These are phyloP conservation scores for Philonicus albiceps DNA, from an alignment of 2,888 invertebrate species.

Conservation along the genomic window DNA sequence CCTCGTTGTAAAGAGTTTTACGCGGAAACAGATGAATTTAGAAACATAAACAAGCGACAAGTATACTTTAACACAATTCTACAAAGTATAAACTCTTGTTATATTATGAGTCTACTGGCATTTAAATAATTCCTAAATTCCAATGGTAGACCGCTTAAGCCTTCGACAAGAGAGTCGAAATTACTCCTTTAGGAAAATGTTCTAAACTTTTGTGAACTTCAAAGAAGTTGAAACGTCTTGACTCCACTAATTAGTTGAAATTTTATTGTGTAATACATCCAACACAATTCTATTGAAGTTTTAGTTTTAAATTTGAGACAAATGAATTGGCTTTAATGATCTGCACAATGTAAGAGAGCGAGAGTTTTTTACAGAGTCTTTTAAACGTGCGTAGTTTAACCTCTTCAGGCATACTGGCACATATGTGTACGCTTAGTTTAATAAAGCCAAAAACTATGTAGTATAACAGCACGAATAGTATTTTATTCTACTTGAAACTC, in stretches of 20 bases:
- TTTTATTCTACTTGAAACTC: too few species aligned
- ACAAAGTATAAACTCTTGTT: background rate
- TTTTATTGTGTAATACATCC: background rate
- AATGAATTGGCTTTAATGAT: background rate
- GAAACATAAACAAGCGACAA: background rate
- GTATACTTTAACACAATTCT: background rate
- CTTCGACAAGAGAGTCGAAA: background rate
- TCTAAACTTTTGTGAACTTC: background rate
- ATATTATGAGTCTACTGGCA: background rate
- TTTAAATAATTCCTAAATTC: background rate
- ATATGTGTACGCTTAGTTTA: too few species aligned
- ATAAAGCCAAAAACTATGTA: too few species aligned
- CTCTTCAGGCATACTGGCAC: too few species aligned
- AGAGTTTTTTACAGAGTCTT: background rate
- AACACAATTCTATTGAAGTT: background rate
- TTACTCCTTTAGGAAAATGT: background rate
- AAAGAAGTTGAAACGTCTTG: background rate
- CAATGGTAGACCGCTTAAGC: background rate
- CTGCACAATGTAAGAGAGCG: background rate
- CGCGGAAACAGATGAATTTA: background rate
- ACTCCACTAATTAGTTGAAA: background rate
- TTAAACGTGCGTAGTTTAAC: too few species aligned
- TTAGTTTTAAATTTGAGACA: background rate
- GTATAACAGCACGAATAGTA: too few species aligned
- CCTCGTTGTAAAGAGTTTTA: background rate